Evolutionary conservation across 2,797 vertebrate genomes (phyloP).

Genomic region (Phoeniculus purpureus): DNA sequence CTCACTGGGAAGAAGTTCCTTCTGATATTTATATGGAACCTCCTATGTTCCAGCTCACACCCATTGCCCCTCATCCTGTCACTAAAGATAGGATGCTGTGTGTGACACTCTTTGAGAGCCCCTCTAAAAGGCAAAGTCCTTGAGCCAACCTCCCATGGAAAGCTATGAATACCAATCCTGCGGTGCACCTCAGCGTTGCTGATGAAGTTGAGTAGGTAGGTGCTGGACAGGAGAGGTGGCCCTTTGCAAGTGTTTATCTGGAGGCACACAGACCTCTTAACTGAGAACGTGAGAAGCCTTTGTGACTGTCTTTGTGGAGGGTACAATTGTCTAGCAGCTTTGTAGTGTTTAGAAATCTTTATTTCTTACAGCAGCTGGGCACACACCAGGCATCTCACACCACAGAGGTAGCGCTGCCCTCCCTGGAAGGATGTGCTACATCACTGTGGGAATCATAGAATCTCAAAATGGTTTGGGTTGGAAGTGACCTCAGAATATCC

Average conservation of each 20-base stretch:
- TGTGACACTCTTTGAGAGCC: neutral
- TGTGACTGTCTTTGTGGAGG: neutral
- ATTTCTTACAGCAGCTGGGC: neutral
- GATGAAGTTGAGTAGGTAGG: neutral
- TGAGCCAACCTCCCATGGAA: accelerated
- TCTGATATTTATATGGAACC: too few relatives aligned
- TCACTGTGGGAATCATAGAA: neutral
- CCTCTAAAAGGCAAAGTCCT: neutral
- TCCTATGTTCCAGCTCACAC: too few relatives aligned
- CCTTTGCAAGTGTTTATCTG: neutral
- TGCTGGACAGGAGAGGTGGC: accelerated
- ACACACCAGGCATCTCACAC: accelerated
- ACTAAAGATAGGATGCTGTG: neutral
- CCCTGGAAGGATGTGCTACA: accelerated
- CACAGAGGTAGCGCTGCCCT: neutral
- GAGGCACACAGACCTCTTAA: neutral
- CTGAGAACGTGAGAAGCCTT: neutral
- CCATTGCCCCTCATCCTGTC: too few relatives aligned
- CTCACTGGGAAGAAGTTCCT: too few relatives aligned
- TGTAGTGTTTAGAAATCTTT: neutral
- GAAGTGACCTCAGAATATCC: too few relatives aligned
- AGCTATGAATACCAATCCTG: neutral
- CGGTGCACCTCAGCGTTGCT: neutral
- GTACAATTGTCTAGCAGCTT: neutral
- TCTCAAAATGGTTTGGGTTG: too few relatives aligned